Base-by-base conservation (phyloP, 1,140 invertebrate species). In the Ceratina australensis region DNA sequence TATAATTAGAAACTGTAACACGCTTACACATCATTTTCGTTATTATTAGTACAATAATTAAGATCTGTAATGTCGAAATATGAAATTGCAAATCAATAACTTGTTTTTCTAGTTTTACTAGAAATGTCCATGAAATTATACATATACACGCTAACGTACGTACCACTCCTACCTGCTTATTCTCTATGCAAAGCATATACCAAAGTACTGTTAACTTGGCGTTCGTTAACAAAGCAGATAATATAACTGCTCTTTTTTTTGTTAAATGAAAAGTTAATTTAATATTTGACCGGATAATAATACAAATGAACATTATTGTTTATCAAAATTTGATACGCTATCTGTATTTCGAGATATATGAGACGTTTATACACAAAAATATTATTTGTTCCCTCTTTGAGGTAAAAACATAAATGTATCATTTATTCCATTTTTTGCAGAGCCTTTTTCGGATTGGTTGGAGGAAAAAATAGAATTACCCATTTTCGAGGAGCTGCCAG, bases 381-480 rank as follows among this genome's bases (percentile, higher is more conserved):
- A 54, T 42, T 13, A 22, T 24, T 13, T 42, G 12, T 15, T 16
- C 16, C 15, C 47, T 49, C 15, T 54, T 54, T 64, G 15, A 54
- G 20, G 49, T 20, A 52, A 67, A 66, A 50, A 3, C 4, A n/a
- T 13, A 54, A 16, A 24, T 8, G 20, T 33, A 69, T 12, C 3
- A 24, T 22, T 22, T 1, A n/a, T 59, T 24, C 12, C 4, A 12
- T 52, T 7, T 24, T 28, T 71, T 82, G 54, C 93, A 96, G 95
- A 96, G 93, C 93, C 94, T 61, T 94, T 95, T 84, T 92, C 94
- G 26, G 94, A 94, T 84, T 96, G 95, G 94, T 87, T 95, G 79
- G 95, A 96, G 85, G 95, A 95, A 85, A 95, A 95, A 87, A 94
- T 94, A 52, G 94, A 95, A 73, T 89, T 96, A 13, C 94, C 94